phyloP scores from a whole-genome alignment of 2,113 vertebrate genomes.

The Sialia sialis region DNA sequence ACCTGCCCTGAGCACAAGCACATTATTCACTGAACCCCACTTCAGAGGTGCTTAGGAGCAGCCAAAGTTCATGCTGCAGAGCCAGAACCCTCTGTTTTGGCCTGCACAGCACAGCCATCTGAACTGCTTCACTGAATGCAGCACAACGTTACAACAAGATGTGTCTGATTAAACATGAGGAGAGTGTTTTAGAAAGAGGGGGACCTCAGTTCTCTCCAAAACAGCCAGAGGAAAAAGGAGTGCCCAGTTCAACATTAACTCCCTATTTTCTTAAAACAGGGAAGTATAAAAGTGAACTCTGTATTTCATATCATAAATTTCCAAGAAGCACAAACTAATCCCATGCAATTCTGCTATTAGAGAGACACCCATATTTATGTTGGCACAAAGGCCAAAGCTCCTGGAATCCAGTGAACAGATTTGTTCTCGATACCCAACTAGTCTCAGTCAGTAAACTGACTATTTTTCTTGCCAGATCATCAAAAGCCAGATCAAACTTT shows the following conservation, averaged over 20 bases:
- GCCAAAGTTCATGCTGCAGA: background rate
- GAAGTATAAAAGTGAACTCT: background rate
- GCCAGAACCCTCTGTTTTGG: background rate
- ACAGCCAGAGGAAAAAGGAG: background rate
- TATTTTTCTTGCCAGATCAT: background rate
- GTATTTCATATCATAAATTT: background rate
- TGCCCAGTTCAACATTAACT: background rate
- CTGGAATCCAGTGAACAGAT: constrained; percentile 5
- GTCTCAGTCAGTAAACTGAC: background rate
- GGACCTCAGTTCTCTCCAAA: background rate
- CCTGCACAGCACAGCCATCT: background rate
- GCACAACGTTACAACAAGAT: background rate
- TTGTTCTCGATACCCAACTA: background rate
- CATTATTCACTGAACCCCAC: background rate
- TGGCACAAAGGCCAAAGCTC: constrained; percentile 4
- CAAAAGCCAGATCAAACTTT: background rate
- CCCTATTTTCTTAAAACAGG: constrained; percentile 6
- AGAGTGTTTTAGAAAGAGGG: background rate
- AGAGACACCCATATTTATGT: constrained; percentile 52
- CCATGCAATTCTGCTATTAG: background rate
- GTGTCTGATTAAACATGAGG: background rate
- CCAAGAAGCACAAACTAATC: background rate
- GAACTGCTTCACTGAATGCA: background rate
- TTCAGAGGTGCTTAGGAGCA: background rate
- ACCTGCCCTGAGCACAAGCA: background rate